Evolutionary conservation across 2,888 invertebrate species (phyloP).

Genomic region (Sphaeridia pumilis): DNA sequence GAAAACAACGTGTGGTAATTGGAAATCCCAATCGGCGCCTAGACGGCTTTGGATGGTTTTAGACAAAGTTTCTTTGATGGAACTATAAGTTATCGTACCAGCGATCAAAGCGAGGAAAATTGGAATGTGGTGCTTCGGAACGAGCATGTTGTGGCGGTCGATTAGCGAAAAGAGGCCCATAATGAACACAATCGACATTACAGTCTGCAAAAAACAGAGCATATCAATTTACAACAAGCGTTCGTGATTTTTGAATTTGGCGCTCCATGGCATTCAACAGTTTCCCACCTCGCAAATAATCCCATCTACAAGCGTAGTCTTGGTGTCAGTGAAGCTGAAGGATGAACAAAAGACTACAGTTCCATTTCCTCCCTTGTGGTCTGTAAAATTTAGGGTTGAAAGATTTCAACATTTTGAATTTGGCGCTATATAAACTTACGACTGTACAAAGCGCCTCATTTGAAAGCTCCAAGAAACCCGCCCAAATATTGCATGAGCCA

Average conservation of each 20-base stretch:
- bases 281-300: no score
- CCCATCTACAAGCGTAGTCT: no score
- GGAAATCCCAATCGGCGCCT: slow-evolving; percentile 48
- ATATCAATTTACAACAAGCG: no score
- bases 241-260: no score
- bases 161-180: slow-evolving; percentile 42
- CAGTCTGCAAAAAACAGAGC: slow-evolving; percentile 12
- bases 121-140: slow-evolving; percentile 40
- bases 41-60: slow-evolving; percentile 50
- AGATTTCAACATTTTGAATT: no score
- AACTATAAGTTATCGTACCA: slow-evolving; percentile 42
- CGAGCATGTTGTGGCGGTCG: slow-evolving; percentile 42
- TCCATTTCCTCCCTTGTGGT: no score
- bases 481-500: slow-evolving; percentile 25
- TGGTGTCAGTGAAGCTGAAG: no score
- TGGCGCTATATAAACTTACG: no score
- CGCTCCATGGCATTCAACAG: no score
- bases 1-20: no score
- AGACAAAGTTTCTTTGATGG: slow-evolving; percentile 48
- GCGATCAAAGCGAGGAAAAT: slow-evolving; percentile 42
- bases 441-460: slow-evolving; percentile 16
- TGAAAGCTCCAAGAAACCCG: slow-evolving; percentile 20
- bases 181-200: slow-evolving; percentile 38
- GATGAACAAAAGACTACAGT: no score
- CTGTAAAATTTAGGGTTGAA: no score